A percentile compares a stretch with the other conserved stretches of the same genome.
Evolutionary conservation across 2,113 vertebrate genomes (phyloP).

Genomic region (Sula dactylatra): DNA sequence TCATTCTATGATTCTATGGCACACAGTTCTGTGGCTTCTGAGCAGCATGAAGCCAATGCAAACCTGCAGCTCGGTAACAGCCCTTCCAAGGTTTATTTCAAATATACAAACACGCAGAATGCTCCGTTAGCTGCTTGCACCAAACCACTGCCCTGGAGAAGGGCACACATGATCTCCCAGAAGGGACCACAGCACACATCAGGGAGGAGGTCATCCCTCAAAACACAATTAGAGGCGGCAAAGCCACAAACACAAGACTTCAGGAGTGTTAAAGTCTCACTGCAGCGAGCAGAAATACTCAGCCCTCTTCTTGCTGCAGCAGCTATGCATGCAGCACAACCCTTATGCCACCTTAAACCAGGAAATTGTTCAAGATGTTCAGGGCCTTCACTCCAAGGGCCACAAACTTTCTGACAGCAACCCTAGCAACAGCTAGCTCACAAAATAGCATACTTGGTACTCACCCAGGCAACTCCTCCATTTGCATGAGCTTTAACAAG

Average conservation of each 20-base stretch:
- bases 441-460: neutral
- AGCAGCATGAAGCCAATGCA: neutral
- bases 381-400: neutral
- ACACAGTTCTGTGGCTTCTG: neutral
- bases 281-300: neutral
- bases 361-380: rapidly evolving
- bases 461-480: neutral
- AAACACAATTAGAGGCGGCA: neutral
- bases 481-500: neutral
- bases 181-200: neutral
- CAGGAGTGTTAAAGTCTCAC: neutral
- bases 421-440: neutral
- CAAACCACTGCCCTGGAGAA: neutral
- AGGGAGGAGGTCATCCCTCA: neutral
- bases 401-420: neutral
- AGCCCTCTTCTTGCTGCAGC: neutral
- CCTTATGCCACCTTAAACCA: neutral
- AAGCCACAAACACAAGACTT: neutral
- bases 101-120: neutral
- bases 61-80: neutral
- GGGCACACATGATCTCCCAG: neutral
- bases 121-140: neutral
- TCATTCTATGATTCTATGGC: neutral
- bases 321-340: rapidly evolving
- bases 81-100: neutral